These are phyloP conservation scores for Drosophila nasuta DNA, from an alignment of 1,140 invertebrate species.

Conservation along the genomic window DNA sequence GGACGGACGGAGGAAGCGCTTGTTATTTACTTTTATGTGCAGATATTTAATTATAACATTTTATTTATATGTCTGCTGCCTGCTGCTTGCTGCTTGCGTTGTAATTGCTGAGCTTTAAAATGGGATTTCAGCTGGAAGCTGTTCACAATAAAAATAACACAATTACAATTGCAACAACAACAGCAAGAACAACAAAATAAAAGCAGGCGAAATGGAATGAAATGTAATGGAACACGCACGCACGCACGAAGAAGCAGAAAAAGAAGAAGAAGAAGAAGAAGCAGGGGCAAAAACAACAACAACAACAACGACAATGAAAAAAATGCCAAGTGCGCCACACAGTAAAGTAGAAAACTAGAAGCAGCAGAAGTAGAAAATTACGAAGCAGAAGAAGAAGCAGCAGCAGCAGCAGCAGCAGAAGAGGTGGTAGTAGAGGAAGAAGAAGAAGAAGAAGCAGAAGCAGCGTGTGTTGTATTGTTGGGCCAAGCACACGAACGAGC, in stretches of 20 bases:
- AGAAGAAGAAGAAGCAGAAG: neutral
- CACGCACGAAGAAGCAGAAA: constrained; percentile 2
- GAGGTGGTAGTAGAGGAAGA: constrained; percentile 3
- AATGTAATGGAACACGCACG: constrained; percentile 42
- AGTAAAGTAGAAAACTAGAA: constrained; percentile 31
- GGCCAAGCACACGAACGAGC: constrained; percentile 8
- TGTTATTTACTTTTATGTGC: too few relatives aligned
- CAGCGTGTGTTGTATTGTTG: neutral
- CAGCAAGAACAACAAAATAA: too few relatives aligned
- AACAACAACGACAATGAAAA: constrained; percentile 33
- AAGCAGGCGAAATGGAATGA: constrained; percentile 28
- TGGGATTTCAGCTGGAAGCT: too few relatives aligned
- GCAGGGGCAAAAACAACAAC: constrained; percentile 4
- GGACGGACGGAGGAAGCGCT: too few relatives aligned
- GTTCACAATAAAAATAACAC: too few relatives aligned
- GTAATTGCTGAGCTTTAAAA: neutral
- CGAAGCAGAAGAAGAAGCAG: constrained; percentile 4
- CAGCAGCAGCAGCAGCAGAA: neutral
- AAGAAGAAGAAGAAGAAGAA: neutral
- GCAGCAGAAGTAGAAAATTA: constrained; percentile 10
- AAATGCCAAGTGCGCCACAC: constrained; percentile 38
- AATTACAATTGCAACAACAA: too few relatives aligned
- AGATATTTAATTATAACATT: constrained; percentile 2
- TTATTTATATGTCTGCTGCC: constrained; percentile 3
- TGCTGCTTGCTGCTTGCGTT: neutral